Evolutionary conservation across 1,140 invertebrate genomes (phyloP), one percentile per base, ranked within the genome.

Genomic region (Atopsyche davidsoni): DNA sequence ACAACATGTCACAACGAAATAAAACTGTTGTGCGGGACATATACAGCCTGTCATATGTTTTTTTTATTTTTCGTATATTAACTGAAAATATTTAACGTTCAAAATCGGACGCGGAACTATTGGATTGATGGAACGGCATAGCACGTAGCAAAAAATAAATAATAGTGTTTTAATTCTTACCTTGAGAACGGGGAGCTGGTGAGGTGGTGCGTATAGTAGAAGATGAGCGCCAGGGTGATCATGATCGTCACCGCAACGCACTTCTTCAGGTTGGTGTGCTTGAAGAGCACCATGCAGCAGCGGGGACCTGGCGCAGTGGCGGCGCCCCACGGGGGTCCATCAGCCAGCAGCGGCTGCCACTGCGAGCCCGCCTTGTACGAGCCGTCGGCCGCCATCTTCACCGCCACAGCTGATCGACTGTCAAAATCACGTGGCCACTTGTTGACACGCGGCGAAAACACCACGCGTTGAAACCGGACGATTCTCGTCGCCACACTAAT

Each of bases 141-240:
- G n/a, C n/a, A n/a, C n/a, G n/a, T n/a, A n/a, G n/a, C n/a, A n/a
- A n/a, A n/a, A 42, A 42, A 42, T 2, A 42, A 24, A 19, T 19
- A 32, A 65, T n/a, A n/a, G n/a, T n/a, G n/a, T n/a, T n/a, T n/a
- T n/a, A n/a, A n/a, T n/a, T n/a, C 75, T 79, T 62, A 84, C 82
- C 81, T 84, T 31, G 81, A 78, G 49, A 85, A 71, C n/a, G 82
- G 79, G 60, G 75, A 79, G 60, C 78, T 83, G 64, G 77, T 75
- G 56, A 86, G 76, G 60, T 85, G 84, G 65, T 83, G 79, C 18
- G 80, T 82, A 68, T 84, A 85, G 67, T 84, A 85, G 63, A 85
- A 79, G 65, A 85, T 86, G 55, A 80, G 83, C 61, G 80, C 73
- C 61, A 83, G 63, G 57, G 81, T 83, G 53, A 85, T 70, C 59